A percentile compares a stretch with the other conserved stretches of the same genome.
These are phyloP conservation scores for Neelides sp. DNA, from an alignment of 1,140 invertebrate species.

Conservation along the genomic window DNA sequence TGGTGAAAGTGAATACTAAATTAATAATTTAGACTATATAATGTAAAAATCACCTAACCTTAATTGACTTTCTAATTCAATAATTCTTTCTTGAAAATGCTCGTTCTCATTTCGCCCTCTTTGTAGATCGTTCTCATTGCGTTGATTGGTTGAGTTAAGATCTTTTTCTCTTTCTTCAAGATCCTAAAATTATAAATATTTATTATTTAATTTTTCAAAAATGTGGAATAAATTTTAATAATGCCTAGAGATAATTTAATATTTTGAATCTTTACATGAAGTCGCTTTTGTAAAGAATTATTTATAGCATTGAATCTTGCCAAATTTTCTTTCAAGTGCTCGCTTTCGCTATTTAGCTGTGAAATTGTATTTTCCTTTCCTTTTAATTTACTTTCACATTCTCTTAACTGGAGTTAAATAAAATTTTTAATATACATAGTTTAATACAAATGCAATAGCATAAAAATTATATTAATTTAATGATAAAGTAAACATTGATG, in stretches of 20 bases:
- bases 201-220: not conserved
- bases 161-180: slow-evolving; percentile 58
- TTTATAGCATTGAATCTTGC: slow-evolving; percentile 65
- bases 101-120: slow-evolving; percentile 56
- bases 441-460: not conserved
- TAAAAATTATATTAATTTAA: slow-evolving; percentile 2
- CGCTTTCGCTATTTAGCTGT: slow-evolving; percentile 41
- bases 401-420: slow-evolving; percentile 19
- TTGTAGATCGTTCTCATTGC: slow-evolving; percentile 55
- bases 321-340: slow-evolving; percentile 60
- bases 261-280: slow-evolving; percentile 42
- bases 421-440: not conserved
- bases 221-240: slow-evolving; percentile 11
- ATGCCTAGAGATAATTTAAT: too few species aligned
- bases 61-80: slow-evolving; percentile 59
- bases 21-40: not conserved
- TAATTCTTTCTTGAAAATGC: slow-evolving; percentile 58
- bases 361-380: slow-evolving; percentile 23
- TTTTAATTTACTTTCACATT: slow-evolving; percentile 22
- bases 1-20: too few species aligned
- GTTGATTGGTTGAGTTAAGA: slow-evolving; percentile 46
- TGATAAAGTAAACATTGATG: not conserved
- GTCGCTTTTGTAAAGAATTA: slow-evolving; percentile 57
- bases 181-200: slow-evolving; percentile 39
- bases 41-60: slow-evolving; percentile 11